phyloP scores from a whole-genome alignment of 2,797 vertebrate species.

The Microhierax caerulescens region DNA sequence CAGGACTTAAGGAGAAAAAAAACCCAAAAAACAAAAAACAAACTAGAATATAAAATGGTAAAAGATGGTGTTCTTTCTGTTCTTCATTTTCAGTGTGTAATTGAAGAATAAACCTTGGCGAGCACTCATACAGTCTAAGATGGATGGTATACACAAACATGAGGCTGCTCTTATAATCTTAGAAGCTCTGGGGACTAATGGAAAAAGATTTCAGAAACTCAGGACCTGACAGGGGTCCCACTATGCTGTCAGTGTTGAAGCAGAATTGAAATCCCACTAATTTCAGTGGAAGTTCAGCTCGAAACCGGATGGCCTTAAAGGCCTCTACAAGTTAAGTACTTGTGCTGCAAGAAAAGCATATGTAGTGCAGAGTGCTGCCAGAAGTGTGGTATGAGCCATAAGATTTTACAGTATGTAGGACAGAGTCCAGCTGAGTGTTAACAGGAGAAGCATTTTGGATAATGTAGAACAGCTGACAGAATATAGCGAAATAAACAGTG shows the following conservation, averaged over 20 bases:
- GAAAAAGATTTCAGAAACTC: constrained; percentile 52
- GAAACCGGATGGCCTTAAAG: constrained; percentile 58
- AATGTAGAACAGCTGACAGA: constrained; percentile 73
- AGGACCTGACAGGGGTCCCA: constrained; percentile 11
- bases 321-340: constrained; percentile 63
- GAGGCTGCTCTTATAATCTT: constrained; percentile 12
- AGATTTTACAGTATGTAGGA: constrained; percentile 76
- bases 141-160: constrained; percentile 9
- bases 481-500: constrained; percentile 61
- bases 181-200: constrained; percentile 8
- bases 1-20: background rate
- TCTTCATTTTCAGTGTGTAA: constrained; percentile 9
- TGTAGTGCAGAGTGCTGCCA: constrained; percentile 65
- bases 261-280: constrained; percentile 38
- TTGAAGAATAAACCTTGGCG: constrained; percentile 44
- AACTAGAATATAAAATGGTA: background rate
- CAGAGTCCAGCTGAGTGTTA: constrained; percentile 68
- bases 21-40: background rate
- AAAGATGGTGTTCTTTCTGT: background rate
- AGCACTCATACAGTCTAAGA: constrained; percentile 24
- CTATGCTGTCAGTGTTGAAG: background rate
- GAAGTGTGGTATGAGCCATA: constrained; percentile 67
- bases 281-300: constrained; percentile 55
- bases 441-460: constrained; percentile 67
- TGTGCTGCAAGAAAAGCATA: constrained; percentile 71